Base-by-base conservation (phyloP, 2,113 vertebrate genomes). In the Marcusenius ussheri region DNA sequence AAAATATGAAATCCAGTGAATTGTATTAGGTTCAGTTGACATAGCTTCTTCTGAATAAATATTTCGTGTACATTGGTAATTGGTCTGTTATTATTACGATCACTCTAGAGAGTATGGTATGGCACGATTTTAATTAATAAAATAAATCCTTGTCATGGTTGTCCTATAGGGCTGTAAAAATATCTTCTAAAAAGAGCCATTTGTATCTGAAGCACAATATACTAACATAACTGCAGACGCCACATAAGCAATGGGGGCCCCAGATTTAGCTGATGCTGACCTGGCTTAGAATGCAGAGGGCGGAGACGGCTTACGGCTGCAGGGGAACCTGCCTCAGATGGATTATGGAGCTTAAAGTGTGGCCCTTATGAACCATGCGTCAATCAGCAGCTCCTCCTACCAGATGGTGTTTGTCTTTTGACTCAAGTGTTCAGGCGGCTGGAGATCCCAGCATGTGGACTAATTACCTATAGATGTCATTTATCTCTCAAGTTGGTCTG, bases 401-500 rank as follows among this genome's bases (percentile, higher is more conserved):
- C 95, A 95, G 94, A 95, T 95, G 95, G 93, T 92, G 91, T 92
- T 90, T 93, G 92, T 93, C 93, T 89, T 85, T 39, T 15, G 39
- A 89, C 62, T 74, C 87, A 91, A 88, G 90, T 91, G 3, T 88
- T 92, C 50, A 66, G 89, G 89, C 89, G 17, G 66, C 66, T 77
- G 46, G 46, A 50, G 21, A n/a, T 31, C 24, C 24, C 42, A 46
- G 11, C 62, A 45, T 74, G 70, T 74, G 70, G 27, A 74, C 10
- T 74, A 74, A 35, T 74, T 74, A 74, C 70, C 70, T 74, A 35
- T 15, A 35, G 13, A 74, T 35, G 31, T 77, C 15, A 39, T 77
- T 77, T 39, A 77, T 39, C 35, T 77, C 70, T 77, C 15, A 77
- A 39, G 9, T 39, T 77, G 70, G 70, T 77, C 70, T 77, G 10